Percentiles rank a stretch among this genome's conserved stretches.
These are phyloP conservation scores for Panthera uncia DNA, from an alignment of 2,113 vertebrate genomes.

Conservation along the genomic window DNA sequence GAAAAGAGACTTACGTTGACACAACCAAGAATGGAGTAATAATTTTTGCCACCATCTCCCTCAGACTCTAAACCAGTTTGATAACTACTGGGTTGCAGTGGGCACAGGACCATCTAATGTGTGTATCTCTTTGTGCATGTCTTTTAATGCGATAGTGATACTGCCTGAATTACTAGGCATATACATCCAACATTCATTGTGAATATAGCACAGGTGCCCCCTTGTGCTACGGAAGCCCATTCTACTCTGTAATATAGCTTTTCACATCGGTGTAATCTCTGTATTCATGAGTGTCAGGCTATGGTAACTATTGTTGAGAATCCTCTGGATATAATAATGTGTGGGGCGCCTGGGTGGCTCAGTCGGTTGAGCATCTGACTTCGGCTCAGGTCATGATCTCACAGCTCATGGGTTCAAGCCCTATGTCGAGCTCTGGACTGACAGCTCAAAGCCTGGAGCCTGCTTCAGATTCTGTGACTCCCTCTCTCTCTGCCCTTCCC, in stretches of 20 bases:
- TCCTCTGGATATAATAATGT: not conserved
- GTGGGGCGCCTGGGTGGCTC: too few species aligned
- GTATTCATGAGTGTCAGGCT: not conserved
- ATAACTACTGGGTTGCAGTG: not conserved
- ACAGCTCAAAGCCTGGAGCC: too few species aligned
- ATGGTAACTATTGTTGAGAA: not conserved
- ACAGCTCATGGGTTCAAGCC: too few species aligned
- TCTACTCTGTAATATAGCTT: not conserved
- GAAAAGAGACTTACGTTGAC: not conserved
- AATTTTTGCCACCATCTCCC: not conserved
- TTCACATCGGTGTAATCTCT: not conserved
- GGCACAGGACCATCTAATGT: not conserved
- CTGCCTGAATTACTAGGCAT: not conserved
- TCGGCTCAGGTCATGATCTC: too few species aligned
- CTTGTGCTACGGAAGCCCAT: not conserved
- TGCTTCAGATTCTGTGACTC: too few species aligned
- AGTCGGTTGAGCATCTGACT: too few species aligned
- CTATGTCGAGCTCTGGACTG: too few species aligned
- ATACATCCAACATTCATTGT: not conserved
- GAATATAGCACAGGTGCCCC: not conserved
- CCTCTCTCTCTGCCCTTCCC: too few species aligned
- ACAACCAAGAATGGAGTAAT: not conserved
- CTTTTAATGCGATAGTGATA: not conserved
- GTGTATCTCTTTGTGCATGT: not conserved
- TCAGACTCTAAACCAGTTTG: not conserved